Percentiles rank a stretch among this genome's conserved stretches.
Evolutionary conservation across 2,113 vertebrate genomes (phyloP).

Genomic region (Ciconia boyciana): DNA sequence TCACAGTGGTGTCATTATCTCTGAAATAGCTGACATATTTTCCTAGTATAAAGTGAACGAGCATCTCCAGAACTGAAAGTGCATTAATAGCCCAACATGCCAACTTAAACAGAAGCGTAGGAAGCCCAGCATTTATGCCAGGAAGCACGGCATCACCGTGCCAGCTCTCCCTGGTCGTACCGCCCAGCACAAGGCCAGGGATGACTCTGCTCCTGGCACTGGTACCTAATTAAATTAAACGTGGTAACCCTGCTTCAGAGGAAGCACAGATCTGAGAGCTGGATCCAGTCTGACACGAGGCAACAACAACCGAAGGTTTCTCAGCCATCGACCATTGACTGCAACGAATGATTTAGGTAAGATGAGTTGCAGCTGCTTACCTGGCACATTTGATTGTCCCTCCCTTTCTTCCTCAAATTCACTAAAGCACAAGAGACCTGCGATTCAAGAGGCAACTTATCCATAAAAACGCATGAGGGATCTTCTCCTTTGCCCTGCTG

Average conservation of each 20-base stretch:
- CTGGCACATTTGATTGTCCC: rapidly evolving
- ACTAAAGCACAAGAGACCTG: neutral
- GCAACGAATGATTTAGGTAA: rapidly evolving
- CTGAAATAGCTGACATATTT: neutral
- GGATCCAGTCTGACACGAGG: neutral
- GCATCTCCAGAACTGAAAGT: neutral
- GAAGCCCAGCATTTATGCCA: neutral
- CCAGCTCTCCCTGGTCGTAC: neutral
- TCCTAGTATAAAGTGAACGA: neutral
- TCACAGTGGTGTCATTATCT: neutral
- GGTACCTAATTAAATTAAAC: neutral
- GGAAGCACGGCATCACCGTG: too few species aligned
- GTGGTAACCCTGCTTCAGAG: neutral
- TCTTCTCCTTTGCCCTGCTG: neutral
- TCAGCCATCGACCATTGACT: rapidly evolving
- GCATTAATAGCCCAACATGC: neutral
- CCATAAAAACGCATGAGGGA: neutral
- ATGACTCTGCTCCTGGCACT: neutral
- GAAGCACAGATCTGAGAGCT: neutral
- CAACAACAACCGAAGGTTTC: neutral
- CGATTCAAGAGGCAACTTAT: neutral
- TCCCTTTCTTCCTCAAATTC: neutral
- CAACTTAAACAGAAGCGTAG: neutral
- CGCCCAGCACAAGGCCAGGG: neutral
- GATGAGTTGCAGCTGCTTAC: neutral